These are phyloP conservation scores for Synanthedon myopaeformis DNA, from an alignment of 2,888 invertebrate species.

Conservation along the genomic window DNA sequence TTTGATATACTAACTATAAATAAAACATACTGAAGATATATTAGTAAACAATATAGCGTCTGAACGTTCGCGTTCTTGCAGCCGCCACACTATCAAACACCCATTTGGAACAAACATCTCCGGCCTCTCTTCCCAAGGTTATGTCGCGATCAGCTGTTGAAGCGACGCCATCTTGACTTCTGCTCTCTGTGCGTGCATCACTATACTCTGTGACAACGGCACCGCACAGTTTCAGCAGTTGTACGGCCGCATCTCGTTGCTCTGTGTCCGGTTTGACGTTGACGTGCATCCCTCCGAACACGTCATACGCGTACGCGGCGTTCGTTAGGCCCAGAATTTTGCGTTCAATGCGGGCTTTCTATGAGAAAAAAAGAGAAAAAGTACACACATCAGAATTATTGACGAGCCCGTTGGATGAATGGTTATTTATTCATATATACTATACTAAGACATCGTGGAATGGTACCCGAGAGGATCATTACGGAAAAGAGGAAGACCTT, in stretches of 20 bases:
- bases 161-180: slow-evolving; percentile 12
- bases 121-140: slow-evolving; percentile 25
- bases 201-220: slow-evolving; percentile 20
- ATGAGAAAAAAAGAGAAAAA: too few species aligned
- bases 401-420: neutral
- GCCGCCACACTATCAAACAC: slow-evolving; percentile 53
- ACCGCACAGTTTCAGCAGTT: slow-evolving; percentile 42
- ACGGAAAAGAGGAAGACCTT: too few species aligned
- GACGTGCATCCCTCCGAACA: slow-evolving; percentile 44
- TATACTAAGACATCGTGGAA: too few species aligned
- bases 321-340: slow-evolving; percentile 28
- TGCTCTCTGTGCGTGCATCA: slow-evolving; percentile 10
- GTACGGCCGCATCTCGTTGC: slow-evolving; percentile 28
- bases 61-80: slow-evolving; percentile 37
- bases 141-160: slow-evolving; percentile 21
- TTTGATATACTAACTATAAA: too few species aligned
- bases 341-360: slow-evolving; percentile 55
- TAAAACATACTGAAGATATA: neutral
- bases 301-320: slow-evolving; percentile 46
- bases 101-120: slow-evolving; percentile 44
- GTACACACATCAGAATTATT: slow-evolving; percentile 15
- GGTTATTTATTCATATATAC: neutral
- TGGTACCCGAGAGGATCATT: too few species aligned
- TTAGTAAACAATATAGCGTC: slow-evolving; percentile 23
- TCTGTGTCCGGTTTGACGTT: slow-evolving; percentile 22